phyloP scores from a whole-genome alignment of 2,888 invertebrate genomes.

The Tiliacea citrago region DNA sequence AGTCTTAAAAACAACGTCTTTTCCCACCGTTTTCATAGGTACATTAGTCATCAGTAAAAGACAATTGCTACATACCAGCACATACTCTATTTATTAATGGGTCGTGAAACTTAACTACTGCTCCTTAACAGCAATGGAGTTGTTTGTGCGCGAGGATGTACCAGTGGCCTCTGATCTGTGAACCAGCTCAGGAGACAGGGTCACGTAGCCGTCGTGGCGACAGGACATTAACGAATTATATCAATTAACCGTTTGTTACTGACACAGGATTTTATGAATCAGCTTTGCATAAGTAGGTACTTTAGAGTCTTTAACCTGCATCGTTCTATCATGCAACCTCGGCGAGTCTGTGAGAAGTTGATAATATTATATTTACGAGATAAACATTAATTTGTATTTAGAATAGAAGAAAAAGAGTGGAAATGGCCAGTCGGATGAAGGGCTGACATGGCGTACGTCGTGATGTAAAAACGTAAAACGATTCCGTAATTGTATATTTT shows the following conservation, averaged over 20 bases:
- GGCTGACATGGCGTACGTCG: too few species aligned
- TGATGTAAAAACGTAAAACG: too few species aligned
- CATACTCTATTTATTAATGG: slow-evolving; percentile 35
- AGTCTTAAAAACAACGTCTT: neutral
- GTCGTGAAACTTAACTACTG: slow-evolving; percentile 54
- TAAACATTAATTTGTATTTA: too few species aligned
- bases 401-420: too few species aligned
- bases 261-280: slow-evolving; percentile 63
- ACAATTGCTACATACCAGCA: slow-evolving; percentile 17
- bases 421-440: too few species aligned
- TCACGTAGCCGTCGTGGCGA: slow-evolving; percentile 69
- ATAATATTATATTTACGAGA: too few species aligned
- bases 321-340: too few species aligned
- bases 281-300: slow-evolving; percentile 32
- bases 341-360: too few species aligned
- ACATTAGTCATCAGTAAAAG: slow-evolving; percentile 48
- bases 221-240: slow-evolving; percentile 79
- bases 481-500: too few species aligned
- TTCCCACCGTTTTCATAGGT: slow-evolving; percentile 19
- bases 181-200: slow-evolving; percentile 74
- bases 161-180: slow-evolving; percentile 79
- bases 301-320: too few species aligned
- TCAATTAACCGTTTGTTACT: slow-evolving; percentile 73
- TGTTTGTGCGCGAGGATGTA: slow-evolving; percentile 82
- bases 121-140: slow-evolving; percentile 67